These are phyloP conservation scores for Cetonia aurata DNA, from an alignment of 2,888 invertebrate species.

Conservation along the genomic window DNA sequence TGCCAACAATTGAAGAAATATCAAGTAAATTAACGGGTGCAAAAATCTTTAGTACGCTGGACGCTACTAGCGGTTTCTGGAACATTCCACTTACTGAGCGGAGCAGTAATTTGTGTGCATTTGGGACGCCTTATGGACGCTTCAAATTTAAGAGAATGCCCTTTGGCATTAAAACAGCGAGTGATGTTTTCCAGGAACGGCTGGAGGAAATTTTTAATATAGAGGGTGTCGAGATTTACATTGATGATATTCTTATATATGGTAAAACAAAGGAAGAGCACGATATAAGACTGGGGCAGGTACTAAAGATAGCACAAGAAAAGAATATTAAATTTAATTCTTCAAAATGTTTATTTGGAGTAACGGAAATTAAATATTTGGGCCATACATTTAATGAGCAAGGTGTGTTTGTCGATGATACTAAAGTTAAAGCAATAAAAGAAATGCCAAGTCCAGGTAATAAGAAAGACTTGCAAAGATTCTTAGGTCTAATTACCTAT, in stretches of 20 bases:
- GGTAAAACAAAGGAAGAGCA: constrained; percentile 31
- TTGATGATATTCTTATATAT: background rate
- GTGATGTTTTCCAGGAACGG: too few relatives aligned
- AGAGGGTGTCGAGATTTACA: too few relatives aligned
- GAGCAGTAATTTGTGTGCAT: too few relatives aligned
- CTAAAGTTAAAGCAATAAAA: constrained; percentile 48
- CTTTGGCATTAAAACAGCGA: too few relatives aligned
- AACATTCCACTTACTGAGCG: too few relatives aligned
- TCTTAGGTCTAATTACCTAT: constrained; percentile 53
- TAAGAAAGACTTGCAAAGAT: constrained; percentile 49
- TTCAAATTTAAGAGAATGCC: background rate
- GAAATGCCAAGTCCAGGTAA: constrained; percentile 48
- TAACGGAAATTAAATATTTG: constrained; percentile 44
- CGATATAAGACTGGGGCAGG: constrained; percentile 30
- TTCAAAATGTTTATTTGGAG: background rate
- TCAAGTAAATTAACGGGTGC: too few relatives aligned
- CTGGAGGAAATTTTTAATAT: too few relatives aligned
- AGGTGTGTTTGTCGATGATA: constrained; percentile 40
- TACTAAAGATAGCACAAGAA: constrained; percentile 32
- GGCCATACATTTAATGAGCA: constrained; percentile 47
- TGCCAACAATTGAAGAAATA: too few relatives aligned
- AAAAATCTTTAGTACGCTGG: too few relatives aligned
- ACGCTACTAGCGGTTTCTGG: too few relatives aligned
- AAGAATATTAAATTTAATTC: constrained; percentile 42
- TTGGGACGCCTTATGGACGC: background rate